Evolutionary conservation across 2,888 invertebrate genomes (phyloP).

Genomic region (Drosophila parthenogenetica): DNA sequence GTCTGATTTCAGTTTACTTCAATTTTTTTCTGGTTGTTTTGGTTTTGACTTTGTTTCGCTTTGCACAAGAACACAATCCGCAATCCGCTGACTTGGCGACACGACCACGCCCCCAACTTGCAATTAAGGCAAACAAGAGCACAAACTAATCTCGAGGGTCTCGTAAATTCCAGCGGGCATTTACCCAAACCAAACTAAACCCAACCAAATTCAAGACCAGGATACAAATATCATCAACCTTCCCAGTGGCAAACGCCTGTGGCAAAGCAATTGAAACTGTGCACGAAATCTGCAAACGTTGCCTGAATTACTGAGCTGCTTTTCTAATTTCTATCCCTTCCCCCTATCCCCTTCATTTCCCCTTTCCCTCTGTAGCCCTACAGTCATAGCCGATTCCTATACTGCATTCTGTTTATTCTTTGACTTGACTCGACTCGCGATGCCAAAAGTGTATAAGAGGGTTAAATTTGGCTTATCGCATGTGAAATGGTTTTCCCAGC

Average conservation of each 20-base stretch:
- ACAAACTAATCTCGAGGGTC: conserved; percentile 77
- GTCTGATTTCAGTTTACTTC: conserved; percentile 18
- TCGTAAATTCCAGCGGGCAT: conserved; percentile 76
- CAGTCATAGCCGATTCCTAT: conserved; percentile 14
- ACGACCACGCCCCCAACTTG: conserved; percentile 67
- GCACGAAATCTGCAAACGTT: conserved; percentile 73
- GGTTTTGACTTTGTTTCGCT: conserved; percentile 12
- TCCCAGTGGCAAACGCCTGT: conserved; percentile 23
- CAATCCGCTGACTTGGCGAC: conserved; percentile 73
- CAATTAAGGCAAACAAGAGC: conserved; percentile 76
- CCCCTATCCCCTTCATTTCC: background rate
- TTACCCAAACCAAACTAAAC: conserved; percentile 45
- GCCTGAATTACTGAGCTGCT: conserved; percentile 72
- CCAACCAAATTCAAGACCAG: conserved; percentile 11
- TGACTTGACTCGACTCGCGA: conserved; percentile 23
- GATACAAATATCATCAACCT: background rate
- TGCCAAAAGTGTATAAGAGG: conserved; percentile 42
- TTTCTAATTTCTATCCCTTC: conserved; percentile 66
- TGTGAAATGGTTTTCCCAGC: conserved; percentile 41
- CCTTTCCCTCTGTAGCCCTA: background rate
- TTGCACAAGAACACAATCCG: conserved; percentile 29
- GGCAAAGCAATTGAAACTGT: conserved; percentile 70
- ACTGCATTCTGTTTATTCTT: conserved; percentile 48
- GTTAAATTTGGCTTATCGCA: conserved; percentile 62
- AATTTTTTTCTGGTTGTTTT: conserved; percentile 1